phyloP scores from a whole-genome alignment of 2,888 invertebrate genomes.

The Zonitis immaculata region DNA sequence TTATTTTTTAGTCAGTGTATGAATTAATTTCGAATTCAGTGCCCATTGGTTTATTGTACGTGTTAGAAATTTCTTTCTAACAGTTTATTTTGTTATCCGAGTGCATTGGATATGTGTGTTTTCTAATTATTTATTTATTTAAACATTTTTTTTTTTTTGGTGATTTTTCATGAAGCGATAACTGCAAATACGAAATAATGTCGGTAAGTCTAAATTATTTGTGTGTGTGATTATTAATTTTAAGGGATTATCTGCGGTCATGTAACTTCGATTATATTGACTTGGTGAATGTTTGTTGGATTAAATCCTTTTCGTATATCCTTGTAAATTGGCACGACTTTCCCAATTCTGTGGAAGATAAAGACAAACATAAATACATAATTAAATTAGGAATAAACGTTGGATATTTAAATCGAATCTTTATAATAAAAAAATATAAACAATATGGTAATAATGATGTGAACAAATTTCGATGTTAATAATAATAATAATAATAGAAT shows the following conservation, averaged over 20 bases:
- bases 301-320: neutral
- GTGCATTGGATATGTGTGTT: conserved; percentile 24
- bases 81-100: conserved; percentile 3
- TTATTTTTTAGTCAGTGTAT: conserved; percentile 9
- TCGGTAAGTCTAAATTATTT: conserved; percentile 31
- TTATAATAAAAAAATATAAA: no score
- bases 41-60: conserved; percentile 9
- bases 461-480: no score
- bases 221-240: no score
- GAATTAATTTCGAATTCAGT: conserved; percentile 12
- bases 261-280: conserved; percentile 27
- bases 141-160: conserved; percentile 11
- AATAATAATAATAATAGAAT: no score
- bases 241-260: no score
- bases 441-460: no score
- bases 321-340: neutral
- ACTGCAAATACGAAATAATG: conserved; percentile 21
- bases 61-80: conserved; percentile 11
- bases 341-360: neutral
- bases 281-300: conserved; percentile 18
- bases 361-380: no score
- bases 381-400: neutral
- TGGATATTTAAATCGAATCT: neutral
- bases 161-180: conserved; percentile 32
- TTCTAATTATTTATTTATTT: neutral